These are phyloP conservation scores for Machaerirhynchus nigripectus DNA, from an alignment of 2,113 vertebrate species.

Conservation along the genomic window DNA sequence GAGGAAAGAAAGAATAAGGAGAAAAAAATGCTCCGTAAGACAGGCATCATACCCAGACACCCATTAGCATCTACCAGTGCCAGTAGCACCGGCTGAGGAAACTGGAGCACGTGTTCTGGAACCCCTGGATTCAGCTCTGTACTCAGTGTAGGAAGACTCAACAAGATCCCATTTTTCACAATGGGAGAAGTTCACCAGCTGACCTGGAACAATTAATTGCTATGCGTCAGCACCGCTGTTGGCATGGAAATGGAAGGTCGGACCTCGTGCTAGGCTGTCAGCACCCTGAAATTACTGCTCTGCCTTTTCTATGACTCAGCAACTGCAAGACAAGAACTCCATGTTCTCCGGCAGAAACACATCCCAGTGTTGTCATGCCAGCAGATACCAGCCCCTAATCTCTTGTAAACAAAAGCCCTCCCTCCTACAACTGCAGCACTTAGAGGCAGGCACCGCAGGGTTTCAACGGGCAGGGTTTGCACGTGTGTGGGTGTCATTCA, in stretches of 20 bases:
- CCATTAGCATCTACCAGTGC: neutral
- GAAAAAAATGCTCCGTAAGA: neutral
- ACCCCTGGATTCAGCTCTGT: neutral
- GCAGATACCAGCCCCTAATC: neutral
- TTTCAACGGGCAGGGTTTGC: neutral
- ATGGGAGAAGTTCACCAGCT: neutral
- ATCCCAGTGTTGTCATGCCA: neutral
- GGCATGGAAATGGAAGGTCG: conserved; percentile 23
- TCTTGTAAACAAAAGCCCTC: neutral
- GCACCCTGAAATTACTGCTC: neutral
- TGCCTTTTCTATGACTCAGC: conserved; percentile 14
- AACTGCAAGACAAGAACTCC: neutral
- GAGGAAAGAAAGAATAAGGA: neutral
- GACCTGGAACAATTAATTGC: neutral
- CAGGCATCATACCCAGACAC: neutral
- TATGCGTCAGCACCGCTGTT: neutral
- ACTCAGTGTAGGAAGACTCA: neutral
- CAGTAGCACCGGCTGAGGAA: neutral
- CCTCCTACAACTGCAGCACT: neutral
- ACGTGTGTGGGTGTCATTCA: neutral
- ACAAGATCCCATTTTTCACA: neutral
- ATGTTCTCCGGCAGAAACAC: neutral
- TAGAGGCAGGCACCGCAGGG: neutral
- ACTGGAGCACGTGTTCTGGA: neutral
- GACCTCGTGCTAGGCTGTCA: conserved; percentile 16